phyloP scores from a whole-genome alignment of 2,113 vertebrate genomes.

The Triplophysa rosa region DNA sequence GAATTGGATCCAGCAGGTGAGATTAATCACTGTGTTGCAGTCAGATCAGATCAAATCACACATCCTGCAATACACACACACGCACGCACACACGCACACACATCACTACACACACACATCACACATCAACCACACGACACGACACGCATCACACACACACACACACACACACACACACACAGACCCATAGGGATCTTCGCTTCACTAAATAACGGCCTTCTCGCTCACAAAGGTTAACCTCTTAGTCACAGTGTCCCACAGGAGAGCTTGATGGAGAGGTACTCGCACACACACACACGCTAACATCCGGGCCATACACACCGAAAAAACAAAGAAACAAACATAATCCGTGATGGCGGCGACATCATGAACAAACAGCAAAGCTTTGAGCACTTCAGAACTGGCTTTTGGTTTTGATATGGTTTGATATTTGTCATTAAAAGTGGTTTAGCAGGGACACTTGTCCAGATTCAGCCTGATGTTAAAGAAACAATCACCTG shows the following conservation, averaged over 20 bases:
- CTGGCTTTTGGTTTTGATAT: background rate
- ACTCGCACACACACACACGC: background rate
- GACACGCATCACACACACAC: slow-evolving; percentile 35
- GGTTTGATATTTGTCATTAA: background rate
- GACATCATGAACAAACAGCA: background rate
- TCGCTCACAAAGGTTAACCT: slow-evolving; percentile 67
- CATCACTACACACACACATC: slow-evolving; percentile 57
- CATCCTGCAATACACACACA: slow-evolving; percentile 55
- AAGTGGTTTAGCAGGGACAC: background rate
- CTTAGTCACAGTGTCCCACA: slow-evolving; percentile 60
- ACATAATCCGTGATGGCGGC: slow-evolving; percentile 5
- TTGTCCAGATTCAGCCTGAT: too few relatives aligned
- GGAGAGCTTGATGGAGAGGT: slow-evolving; percentile 25
- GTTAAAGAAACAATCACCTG: too few relatives aligned
- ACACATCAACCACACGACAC: too few relatives aligned
- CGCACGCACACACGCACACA: slow-evolving; percentile 44
- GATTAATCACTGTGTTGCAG: slow-evolving; percentile 20
- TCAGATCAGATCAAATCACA: slow-evolving; percentile 57
- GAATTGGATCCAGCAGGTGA: slow-evolving; percentile 51
- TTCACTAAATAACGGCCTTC: slow-evolving; percentile 60
- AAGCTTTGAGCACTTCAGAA: background rate
- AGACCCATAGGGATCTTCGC: slow-evolving; percentile 51
- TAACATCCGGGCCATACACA: background rate
- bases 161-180: slow-evolving; percentile 55
- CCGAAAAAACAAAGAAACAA: background rate